Evolutionary conservation across 2,113 vertebrate species (phyloP), one percentile per base, ranked within the genome.

Genomic region (Lonchura striata): DNA sequence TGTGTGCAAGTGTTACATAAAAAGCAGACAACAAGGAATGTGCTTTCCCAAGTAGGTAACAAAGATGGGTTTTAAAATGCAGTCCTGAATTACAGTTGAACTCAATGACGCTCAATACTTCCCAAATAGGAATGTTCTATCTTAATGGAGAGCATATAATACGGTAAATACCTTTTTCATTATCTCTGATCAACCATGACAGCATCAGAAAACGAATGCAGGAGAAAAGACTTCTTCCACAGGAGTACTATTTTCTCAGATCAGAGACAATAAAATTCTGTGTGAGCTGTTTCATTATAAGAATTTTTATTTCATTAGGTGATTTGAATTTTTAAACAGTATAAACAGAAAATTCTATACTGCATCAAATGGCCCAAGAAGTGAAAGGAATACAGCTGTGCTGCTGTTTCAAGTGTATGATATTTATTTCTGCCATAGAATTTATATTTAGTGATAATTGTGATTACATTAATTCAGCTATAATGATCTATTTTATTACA

Each of bases 71-170:
- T 97, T 90, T 75, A 92, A 95, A 95, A 91, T 84, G 90, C 27
- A 90, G 59, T 89, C 79, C 75, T 92, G 76, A 95, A 95, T 79
- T 94, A 46, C 33, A 54, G 83, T 80, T 96, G 83, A 96, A 96
- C 70, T 97, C 90, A 89, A 2, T 90, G 56, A 92, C 95, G 71
- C 81, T 96, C 88, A 63, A 53, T 96, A 77, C 37, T 95, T 97
- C 95, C 86, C 74, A 96, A 91, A 95, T 65, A 96, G 90, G 84
- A 97, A 95, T 80, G 33, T 90, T 96, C 64, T 96, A 27, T 94
- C 90, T 94, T 94, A 97, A 95, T 93, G 70, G 87, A 97, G 50
- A 95, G 35, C 59, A 94, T 92, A 94, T 95, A 96, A 97, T 96
- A 84, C 4, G 2, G 57, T 90, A 96, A 97, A 97, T 94, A 95